Evolutionary conservation across 2,797 vertebrate genomes (phyloP).

Genomic region (Amblyraja radiata): DNA sequence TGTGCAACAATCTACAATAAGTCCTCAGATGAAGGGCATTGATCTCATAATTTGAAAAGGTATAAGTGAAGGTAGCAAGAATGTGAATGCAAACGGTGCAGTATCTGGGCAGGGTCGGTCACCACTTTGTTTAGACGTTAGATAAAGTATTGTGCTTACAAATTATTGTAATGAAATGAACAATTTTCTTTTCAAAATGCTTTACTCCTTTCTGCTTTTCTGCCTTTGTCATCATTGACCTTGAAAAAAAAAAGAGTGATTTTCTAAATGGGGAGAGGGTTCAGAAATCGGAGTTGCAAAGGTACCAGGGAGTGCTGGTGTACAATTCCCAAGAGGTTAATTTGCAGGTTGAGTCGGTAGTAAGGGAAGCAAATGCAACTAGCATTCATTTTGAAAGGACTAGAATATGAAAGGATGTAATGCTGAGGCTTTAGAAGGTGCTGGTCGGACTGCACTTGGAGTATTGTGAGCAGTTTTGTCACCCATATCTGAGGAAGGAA

Average conservation of each 20-base stretch:
- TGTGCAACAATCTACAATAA: conserved; percentile 2
- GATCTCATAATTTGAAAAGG: neutral
- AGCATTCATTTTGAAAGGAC: too few species aligned
- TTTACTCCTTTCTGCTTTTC: neutral
- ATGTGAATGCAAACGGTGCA: neutral
- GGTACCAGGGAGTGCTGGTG: too few species aligned
- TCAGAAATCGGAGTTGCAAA: too few species aligned
- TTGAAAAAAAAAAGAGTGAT: neutral
- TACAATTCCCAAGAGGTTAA: too few species aligned
- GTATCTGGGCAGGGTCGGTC: neutral
- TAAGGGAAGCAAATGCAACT: too few species aligned
- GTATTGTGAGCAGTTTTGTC: too few species aligned
- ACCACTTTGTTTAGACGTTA: neutral
- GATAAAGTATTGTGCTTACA: neutral
- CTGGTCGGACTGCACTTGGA: too few species aligned
- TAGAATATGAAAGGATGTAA: too few species aligned
- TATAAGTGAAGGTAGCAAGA: neutral
- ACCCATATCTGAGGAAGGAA: too few species aligned
- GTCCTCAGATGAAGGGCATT: neutral
- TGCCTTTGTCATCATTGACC: neutral
- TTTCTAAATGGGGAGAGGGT: neutral
- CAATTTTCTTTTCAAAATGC: neutral
- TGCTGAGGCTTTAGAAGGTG: too few species aligned
- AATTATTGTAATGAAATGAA: neutral
- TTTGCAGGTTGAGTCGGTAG: too few species aligned